Evolutionary conservation across 2,888 invertebrate genomes (phyloP), one percentile per base, ranked within the genome.

Genomic region (Drosophila multiciliata): DNA sequence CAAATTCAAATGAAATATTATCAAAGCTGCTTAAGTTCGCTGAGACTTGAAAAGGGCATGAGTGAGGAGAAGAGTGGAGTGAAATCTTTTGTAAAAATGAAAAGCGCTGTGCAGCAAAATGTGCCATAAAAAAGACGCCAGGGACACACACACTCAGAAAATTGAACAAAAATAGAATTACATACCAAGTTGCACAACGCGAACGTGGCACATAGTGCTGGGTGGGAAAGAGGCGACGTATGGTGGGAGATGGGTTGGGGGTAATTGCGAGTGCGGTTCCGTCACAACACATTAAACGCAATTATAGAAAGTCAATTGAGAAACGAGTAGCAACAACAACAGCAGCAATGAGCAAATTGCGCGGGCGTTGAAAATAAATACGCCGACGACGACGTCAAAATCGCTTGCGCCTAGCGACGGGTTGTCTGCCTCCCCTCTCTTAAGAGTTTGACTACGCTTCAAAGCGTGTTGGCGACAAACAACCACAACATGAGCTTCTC

Each of bases 271-370:
- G 55, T 64, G 71, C 63, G 66, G 70, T 68, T 70, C 73, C 82
- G 89, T 86, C 85, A 90, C 82, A 90, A 90, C 87, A 90, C 88
- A 90, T 86, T 90, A 86, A 86, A 90, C 87, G 85, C 85, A 90
- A 86, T 90, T 86, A 86, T 89, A 90, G 90, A 89, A 86, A 86
- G 88, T 86, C 85, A 86, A 87, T 86, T 82, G 86, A 73, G 75
- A 84, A 70, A 72, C 68, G 48, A 63, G 50, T 52, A 62, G 20
- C 49, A 54, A 29, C 57, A 63, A 23, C 62, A 45, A 17, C 49
- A 65, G 23, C 50, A 75, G 36, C 36, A 66, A 40, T 36, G 52
- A 48, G 62, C 59, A 81, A 89, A 78, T 74, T 80, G 87, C 78
- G 89, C 50, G 84, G 89, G 89, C 70, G 89, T 75, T 75, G 83